phyloP scores from a whole-genome alignment of 2,113 vertebrate species.

The Serilophus lunatus region DNA sequence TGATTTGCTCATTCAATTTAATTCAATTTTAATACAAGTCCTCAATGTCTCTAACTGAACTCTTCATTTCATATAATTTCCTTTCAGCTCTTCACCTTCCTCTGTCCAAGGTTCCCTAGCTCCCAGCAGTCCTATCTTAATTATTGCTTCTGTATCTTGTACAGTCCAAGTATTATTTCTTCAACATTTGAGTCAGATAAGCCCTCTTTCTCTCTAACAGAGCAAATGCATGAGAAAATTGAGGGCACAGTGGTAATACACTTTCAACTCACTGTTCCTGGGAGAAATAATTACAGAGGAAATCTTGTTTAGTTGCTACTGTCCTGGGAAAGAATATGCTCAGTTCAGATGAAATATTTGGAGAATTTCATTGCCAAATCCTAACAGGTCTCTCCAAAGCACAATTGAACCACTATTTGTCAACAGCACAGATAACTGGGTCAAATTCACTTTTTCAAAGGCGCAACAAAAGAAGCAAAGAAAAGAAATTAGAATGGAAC shows the following conservation, averaged over 20 bases:
- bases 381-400: background rate
- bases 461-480: background rate
- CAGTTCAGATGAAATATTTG: background rate
- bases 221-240: conserved; percentile 3
- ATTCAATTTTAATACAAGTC: background rate
- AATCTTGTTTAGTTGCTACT: background rate
- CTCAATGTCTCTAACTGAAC: background rate
- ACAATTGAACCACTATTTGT: background rate
- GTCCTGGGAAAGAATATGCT: background rate
- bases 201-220: background rate
- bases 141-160: background rate
- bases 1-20: background rate
- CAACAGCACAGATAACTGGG: background rate
- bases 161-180: background rate
- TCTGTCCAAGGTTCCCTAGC: background rate
- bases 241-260: background rate
- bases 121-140: background rate
- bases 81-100: background rate
- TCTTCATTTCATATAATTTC: background rate
- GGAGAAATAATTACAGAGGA: conserved; percentile 25
- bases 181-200: background rate
- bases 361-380: background rate
- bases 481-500: background rate
- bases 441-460: conserved; percentile 14
- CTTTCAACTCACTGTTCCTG: background rate